Evolutionary conservation across 2,888 invertebrate genomes (phyloP), one percentile per base, ranked within the genome.

Genomic region (Heteromurus nitidus): DNA sequence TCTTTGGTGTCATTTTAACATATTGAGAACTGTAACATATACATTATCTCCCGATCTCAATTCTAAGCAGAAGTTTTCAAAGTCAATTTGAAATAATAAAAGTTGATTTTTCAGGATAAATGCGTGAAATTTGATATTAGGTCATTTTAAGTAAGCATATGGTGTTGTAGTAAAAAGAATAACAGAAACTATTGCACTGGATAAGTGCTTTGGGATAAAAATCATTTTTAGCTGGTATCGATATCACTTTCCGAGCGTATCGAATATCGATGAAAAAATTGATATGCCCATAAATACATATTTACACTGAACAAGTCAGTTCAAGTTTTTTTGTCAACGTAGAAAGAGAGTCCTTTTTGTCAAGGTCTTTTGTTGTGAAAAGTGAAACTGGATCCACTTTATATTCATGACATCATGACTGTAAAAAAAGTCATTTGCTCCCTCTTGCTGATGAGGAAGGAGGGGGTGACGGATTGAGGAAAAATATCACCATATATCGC

Each of bases 61-160:
- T n/a, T n/a, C n/a, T n/a, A n/a, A n/a, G n/a, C n/a, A n/a, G n/a
- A n/a, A n/a, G n/a, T n/a, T n/a, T n/a, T n/a, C n/a, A n/a, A n/a
- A n/a, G n/a, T n/a, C n/a, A n/a, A n/a, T n/a, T 47, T 47, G 3
- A 16, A 47, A 5, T 3, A 47, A n/a, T 47, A 5, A 2, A n/a
- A 30, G 18, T 31, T 30, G 22, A 65, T 65, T 24, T 22, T 13
- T 42, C 67, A 42, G 36, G 42, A 75, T 30, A 53, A 67, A 53
- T 36, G 42, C 30, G 36, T 75, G 75, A 75, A 75, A 75, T 65
- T 75, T 58, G 75, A 75, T 75, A 75, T 55, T n/a, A n/a, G 24
- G 31, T 64, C 62, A n/a, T n/a, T 58, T 28, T 58, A 9, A 44
- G 18, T 11, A 62, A 73, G 64, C 73, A 73, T 73, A 73, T 73